Conservation (phyloP, 2,888 invertebrate species). For the Palloptera scutellata region DNA sequence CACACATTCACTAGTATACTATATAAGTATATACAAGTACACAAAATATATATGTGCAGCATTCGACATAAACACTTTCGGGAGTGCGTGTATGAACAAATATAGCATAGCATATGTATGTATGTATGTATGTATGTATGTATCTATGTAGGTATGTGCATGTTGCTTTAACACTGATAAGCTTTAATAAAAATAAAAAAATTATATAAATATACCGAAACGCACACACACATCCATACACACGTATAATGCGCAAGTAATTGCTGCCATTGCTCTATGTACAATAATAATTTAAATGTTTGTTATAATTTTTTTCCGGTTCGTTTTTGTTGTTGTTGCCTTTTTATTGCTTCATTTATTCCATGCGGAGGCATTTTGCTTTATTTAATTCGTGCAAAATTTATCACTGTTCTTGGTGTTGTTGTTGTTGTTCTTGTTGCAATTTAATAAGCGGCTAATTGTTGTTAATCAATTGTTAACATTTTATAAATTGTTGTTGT, state of each 20-base stretch:
- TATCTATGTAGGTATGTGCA: background rate
- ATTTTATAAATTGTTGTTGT: conserved; percentile 41
- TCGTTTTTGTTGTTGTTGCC: conserved; percentile 3
- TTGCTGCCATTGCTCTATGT: conserved; percentile 51
- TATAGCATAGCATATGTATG: background rate
- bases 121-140: background rate
- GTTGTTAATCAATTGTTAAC: conserved; percentile 62
- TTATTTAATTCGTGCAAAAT: background rate
- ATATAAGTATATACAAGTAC: no score
- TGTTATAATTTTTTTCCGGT: conserved; percentile 35
- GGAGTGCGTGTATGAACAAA: background rate
- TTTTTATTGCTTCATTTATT: conserved; percentile 1
- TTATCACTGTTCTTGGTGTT: no score
- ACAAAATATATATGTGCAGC: no score
- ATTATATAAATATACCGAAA: background rate
- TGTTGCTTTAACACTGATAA: background rate
- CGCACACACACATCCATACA: background rate
- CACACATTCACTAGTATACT: no score
- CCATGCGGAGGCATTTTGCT: background rate
- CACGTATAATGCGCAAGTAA: conserved; percentile 50
- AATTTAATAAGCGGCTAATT: conserved; percentile 59
- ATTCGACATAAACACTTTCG: no score
- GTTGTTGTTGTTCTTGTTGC: conserved; percentile 47
- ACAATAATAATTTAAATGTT: conserved; percentile 48
- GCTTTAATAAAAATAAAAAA: conserved; percentile 4